Conservation (phyloP, 2,113 vertebrate genomes). For the Poeciliopsis prolifica region DNA sequence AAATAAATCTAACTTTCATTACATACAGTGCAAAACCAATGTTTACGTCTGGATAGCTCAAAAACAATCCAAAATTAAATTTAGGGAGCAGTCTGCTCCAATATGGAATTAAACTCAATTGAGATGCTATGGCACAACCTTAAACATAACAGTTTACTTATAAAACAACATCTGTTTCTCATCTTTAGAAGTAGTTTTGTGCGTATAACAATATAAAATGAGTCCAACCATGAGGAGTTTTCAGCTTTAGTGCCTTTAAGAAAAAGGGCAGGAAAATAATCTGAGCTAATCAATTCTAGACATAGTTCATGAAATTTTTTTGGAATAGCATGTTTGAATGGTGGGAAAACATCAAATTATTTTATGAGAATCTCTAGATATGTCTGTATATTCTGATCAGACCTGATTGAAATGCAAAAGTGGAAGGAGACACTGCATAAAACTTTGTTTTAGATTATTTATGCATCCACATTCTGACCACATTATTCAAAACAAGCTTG, state of each 20-base stretch:
- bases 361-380: background rate
- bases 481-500: conserved; percentile 55
- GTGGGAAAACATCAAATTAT: background rate
- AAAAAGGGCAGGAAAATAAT: background rate
- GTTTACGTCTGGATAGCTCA: background rate
- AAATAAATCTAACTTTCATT: no score
- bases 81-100: background rate
- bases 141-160: background rate
- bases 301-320: background rate
- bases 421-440: background rate
- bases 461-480: conserved; percentile 13
- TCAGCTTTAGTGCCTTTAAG: no score
- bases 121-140: background rate
- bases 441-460: conserved; percentile 20
- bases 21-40: no score
- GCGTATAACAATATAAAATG: background rate
- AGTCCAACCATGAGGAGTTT: no score
- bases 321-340: background rate
- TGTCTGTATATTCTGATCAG: conserved; percentile 1
- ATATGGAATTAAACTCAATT: background rate
- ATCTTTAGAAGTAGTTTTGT: background rate
- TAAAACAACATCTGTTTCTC: background rate
- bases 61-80: background rate
- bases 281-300: background rate
- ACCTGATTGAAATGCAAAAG: conserved; percentile 12